Evolutionary conservation across 1,140 invertebrate species (phyloP), one percentile per base, ranked within the genome.

Genomic region (Nephila pilipes): DNA sequence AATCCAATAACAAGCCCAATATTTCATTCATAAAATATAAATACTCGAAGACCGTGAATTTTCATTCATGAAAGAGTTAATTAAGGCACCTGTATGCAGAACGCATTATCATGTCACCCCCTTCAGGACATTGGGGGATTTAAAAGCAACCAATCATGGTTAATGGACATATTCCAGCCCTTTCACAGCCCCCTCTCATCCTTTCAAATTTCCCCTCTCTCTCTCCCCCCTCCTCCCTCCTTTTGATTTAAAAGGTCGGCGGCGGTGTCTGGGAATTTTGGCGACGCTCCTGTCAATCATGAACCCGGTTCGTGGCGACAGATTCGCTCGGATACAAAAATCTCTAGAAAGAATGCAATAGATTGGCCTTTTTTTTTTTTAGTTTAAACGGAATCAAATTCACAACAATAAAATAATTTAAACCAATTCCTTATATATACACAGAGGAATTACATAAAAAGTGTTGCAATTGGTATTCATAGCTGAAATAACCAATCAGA

Each of bases 131-230:
- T 91, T 29, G 63, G 91, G 85, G 91, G 83, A 93, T 93, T 93
- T 93, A 93, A 93, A 93, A 93, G 91, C 91, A 93, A 93, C 91
- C 91, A 93, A 93, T 93, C 91, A 93, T 93, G 91, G 83, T 87
- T 93, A 87, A 93, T 93, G 91, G 91, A 87, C 91, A 87, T 75
- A 79, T 79, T 38, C 83, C 79, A n/a, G 32, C 75, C 54, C 29
- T 46, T 22, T 57, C 54, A 32, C 75, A 57, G 54, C 65, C 79
- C 46, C 69, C 32, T 29, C 55, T 36, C n/a, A 46, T 29, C 36
- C 90, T 83, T 91, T 80, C 69, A 90, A 90, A 80, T 81, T 54
- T 63, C 25, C 36, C 36, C 20, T 29, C 57, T 32, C 36, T n/a
- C 46, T 75, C 38, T 22, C 65, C 22, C 38, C 38, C 38, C 38